Evolutionary conservation across 2,797 vertebrate species (phyloP), one percentile per base, ranked within the genome.

Genomic region (Paedocypris micromegethes): DNA sequence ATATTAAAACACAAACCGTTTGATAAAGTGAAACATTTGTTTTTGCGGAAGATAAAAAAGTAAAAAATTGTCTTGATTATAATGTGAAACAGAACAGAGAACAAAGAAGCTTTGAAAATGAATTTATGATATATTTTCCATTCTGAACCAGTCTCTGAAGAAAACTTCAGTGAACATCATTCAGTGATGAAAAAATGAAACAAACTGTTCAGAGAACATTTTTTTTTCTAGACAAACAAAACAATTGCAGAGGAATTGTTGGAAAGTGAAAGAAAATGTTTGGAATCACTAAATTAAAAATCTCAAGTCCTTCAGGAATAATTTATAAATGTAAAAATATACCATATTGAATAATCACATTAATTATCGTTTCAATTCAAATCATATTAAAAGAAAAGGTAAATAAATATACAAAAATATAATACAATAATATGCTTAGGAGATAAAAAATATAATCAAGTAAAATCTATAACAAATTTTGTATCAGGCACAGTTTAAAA

Each of bases 221-320:
- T 2, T 5, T 44, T 50, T 56, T 5, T 42, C 37, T 8, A 3
- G 56, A 6, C 3, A 60, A 54, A 38, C 5, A 37, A 54, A 46
- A 47, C 42, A 8, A 5, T 39, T 40, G 44, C 38, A 45, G 39
- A 62, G 23, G 23, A 23, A 23, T 23, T 23, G 23, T 23, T 5
- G n/a, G n/a, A 8, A 51, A 51, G 6, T 42, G 44, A 57, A 2
- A 7, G 1, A 54, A 5, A 39, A 54, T 2, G 37, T 3, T 54
- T 3, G 44, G 7, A 49, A 54, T n/a, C 5, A 0, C 9, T 43
- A n/a, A 7, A 41, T 58, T 51, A 73, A 65, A 52, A 46, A 5
- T 4, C 37, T 48, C 44, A 68, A 65, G 41, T 68, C 9, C 45
- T 73, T 45, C 50, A 73, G 40, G 50, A 58, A 68, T 58, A 57